Evolutionary conservation across 2,888 invertebrate species (phyloP).

Genomic region (Nomada fucata): DNA sequence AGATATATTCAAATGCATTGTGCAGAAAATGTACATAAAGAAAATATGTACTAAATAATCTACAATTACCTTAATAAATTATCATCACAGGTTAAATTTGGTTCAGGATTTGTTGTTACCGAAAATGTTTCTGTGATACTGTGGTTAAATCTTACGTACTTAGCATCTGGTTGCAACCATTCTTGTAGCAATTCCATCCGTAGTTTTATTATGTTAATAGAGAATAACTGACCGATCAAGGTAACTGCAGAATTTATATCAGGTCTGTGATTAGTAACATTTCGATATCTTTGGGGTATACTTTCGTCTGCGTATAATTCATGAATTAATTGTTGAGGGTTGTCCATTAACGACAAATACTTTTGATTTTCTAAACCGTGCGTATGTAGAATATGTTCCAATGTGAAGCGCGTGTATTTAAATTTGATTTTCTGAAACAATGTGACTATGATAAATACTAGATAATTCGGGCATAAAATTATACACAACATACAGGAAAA

Average conservation of each 20-base stretch:
- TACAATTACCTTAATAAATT: constrained; percentile 74
- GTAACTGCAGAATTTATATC: constrained; percentile 85
- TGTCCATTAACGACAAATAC: constrained; percentile 83
- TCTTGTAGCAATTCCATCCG: constrained; percentile 82
- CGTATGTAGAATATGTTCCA: constrained; percentile 84
- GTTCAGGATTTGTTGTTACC: constrained; percentile 43
- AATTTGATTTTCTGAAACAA: constrained; percentile 83
- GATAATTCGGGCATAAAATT: neutral
- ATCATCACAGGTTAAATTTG: constrained; percentile 65
- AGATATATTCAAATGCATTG: neutral
- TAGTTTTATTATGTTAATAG: constrained; percentile 81
- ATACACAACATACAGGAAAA: constrained; percentile 1
- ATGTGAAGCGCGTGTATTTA: constrained; percentile 84
- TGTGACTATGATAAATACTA: constrained; percentile 1
- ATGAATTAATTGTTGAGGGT: constrained; percentile 83
- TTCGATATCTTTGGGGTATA: constrained; percentile 82
- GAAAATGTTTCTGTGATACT: constrained; percentile 73
- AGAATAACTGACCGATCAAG: constrained; percentile 82
- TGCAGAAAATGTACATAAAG: neutral
- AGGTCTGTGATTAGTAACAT: constrained; percentile 78
- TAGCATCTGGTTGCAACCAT: constrained; percentile 79
- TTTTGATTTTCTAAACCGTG: constrained; percentile 83
- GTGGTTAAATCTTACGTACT: constrained; percentile 68
- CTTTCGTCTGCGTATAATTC: constrained; percentile 85
- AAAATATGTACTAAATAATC: neutral